phyloP scores from a whole-genome alignment of 2,888 invertebrate species.

The Chymomyza amoena region DNA sequence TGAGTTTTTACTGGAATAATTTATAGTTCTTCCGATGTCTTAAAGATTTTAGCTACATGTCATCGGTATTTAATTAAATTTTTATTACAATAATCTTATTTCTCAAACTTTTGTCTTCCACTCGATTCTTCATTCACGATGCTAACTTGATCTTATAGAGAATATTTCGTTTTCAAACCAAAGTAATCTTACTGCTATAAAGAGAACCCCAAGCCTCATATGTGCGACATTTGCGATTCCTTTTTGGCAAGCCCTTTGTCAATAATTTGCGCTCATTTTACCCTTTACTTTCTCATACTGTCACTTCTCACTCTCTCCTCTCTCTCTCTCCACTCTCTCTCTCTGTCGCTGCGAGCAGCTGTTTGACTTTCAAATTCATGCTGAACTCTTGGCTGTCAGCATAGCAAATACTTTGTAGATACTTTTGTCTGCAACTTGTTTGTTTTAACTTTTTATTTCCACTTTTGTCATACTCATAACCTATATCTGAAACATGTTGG shows the following conservation, averaged over 20 bases:
- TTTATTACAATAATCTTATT: too few relatives aligned
- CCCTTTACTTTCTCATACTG: not conserved
- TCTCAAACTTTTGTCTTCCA: too few relatives aligned
- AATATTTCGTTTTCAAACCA: not conserved
- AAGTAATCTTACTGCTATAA: not conserved
- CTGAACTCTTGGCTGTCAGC: not conserved
- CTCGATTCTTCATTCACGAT: too few relatives aligned
- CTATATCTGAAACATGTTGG: too few relatives aligned
- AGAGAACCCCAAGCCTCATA: not conserved
- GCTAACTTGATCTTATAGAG: too few relatives aligned
- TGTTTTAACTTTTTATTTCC: not conserved
- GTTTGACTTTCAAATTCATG: conserved; percentile 1
- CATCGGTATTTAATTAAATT: too few relatives aligned
- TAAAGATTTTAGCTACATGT: too few relatives aligned
- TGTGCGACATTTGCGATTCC: not conserved
- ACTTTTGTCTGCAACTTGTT: conserved; percentile 24
- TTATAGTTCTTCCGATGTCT: too few relatives aligned
- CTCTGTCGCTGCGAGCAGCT: not conserved
- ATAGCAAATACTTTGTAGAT: conserved; percentile 31
- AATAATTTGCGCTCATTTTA: not conserved
- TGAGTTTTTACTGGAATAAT: too few relatives aligned
- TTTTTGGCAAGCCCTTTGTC: conserved; percentile 1
- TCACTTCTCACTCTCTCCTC: not conserved
- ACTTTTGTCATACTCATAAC: too few relatives aligned
- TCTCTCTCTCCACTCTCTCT: not conserved